Evolutionary conservation across 2,888 invertebrate species (phyloP), one percentile per base, ranked within the genome.

Genomic region (Sarcophaga rosellei): DNA sequence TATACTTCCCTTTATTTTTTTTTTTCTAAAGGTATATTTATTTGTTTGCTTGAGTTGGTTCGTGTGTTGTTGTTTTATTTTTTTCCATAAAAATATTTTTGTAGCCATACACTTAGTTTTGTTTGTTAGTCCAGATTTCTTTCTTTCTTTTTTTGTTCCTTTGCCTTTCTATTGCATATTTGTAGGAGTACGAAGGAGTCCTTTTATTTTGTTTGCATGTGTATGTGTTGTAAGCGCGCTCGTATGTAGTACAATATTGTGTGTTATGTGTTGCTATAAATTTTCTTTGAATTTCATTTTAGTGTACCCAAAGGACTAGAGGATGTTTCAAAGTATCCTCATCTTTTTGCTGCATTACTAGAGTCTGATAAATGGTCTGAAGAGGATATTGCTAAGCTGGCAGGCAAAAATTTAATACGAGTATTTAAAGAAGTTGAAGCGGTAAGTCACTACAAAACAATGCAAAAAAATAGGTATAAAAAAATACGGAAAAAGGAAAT

Each of bases 321-420:
- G 93, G 97, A 97, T 92, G 97, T 97, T 88, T 97, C 97, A 87
- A 96, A 96, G 90, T 97, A 97, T 94, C 97, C 97, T 74, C 95
- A 97, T 93, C 94, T 97, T 88, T 94, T 97, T 91, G 97, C 97
- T 21, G 96, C 97, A 90, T 94, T 97, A 87, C 94, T 97, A 89
- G 96, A 96, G 88, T 97, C 97, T 93, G 96, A 97, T 84, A 94
- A 94, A 89, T 97, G 97, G 97, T 95, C 96, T 89, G 96, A 97
- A 92, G 95, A 95, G 79, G 97, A 97, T 93, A 96, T 97, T 92
- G 96, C 96, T 90, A 96, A 96, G 93, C 94, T 97, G 91, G 97
- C 97, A 85, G 97, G 97, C 88, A 95, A 95, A 93, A 97, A 97
- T 94, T 95, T 97, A 89, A 95, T 97, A 92, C 95, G 97, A 92